phyloP scores from a whole-genome alignment of 2,113 vertebrate genomes.

The Paradisaea rubra region DNA sequence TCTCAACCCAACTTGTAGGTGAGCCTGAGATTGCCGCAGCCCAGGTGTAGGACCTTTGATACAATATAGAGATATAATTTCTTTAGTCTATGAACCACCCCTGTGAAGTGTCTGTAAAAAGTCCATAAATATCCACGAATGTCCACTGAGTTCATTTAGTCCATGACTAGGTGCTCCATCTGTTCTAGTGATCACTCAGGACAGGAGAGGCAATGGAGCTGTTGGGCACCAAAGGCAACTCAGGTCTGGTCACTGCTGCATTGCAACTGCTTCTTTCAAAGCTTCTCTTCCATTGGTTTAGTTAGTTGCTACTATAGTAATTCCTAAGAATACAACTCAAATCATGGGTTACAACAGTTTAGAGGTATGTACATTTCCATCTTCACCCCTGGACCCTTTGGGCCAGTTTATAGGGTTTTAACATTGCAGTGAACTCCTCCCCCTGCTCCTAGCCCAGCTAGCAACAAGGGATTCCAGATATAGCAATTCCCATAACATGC shows the following conservation, averaged over 20 bases:
- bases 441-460: not conserved
- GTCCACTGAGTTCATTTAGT: not conserved
- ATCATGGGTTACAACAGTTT: not conserved
- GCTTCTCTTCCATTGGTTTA: not conserved
- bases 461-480: not conserved
- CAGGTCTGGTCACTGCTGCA: not conserved
- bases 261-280: not conserved
- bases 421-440: not conserved
- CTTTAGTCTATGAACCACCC: not conserved
- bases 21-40: not conserved
- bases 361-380: not conserved
- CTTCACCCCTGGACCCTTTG: not conserved
- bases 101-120: not conserved
- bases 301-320: not conserved
- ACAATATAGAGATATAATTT: not conserved
- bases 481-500: not conserved
- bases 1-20: not conserved
- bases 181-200: not conserved
- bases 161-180: accelerated
- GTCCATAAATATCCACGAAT: not conserved
- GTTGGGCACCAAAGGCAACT: not conserved
- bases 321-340: not conserved
- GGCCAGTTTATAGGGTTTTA: not conserved
- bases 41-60: not conserved
- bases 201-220: not conserved